A percentile compares a stretch with the other conserved stretches of the same genome.
phyloP scores from a whole-genome alignment of 2,888 invertebrate genomes.

The Copidosoma aretas region DNA sequence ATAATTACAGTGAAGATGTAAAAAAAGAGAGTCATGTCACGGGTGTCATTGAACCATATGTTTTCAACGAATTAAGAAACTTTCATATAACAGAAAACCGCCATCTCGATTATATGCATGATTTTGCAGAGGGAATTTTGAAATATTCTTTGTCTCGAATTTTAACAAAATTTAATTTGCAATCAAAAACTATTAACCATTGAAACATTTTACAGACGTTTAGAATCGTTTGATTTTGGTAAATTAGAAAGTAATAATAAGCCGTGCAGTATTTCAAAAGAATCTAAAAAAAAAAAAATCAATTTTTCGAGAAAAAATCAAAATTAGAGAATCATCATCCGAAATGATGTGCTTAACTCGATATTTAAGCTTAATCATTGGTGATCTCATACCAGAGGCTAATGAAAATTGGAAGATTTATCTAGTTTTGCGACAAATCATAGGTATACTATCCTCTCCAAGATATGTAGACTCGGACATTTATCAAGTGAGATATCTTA shows the following conservation, averaged over 20 bases:
- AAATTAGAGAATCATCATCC: slow-evolving; percentile 33
- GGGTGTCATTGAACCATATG: slow-evolving; percentile 33
- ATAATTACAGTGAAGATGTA: background rate
- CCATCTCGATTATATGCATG: slow-evolving; percentile 18
- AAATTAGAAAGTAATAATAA: slow-evolving; percentile 23
- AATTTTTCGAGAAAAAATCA: slow-evolving; percentile 5
- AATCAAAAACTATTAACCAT: slow-evolving; percentile 19
- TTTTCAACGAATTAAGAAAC: slow-evolving; percentile 27
- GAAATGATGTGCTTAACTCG: slow-evolving; percentile 31
- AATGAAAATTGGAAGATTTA: slow-evolving; percentile 9
- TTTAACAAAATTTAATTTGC: slow-evolving; percentile 17
- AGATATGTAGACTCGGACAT: background rate
- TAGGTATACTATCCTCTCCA: slow-evolving; percentile 3
- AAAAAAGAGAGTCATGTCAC: slow-evolving; percentile 27
- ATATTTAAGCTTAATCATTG: slow-evolving; percentile 35
- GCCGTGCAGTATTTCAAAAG: slow-evolving; percentile 16
- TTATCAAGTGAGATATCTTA: background rate
- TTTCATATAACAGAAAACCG: slow-evolving; percentile 37
- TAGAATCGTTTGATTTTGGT: slow-evolving; percentile 21
- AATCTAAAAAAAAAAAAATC: background rate
- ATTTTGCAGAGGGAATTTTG: slow-evolving; percentile 20
- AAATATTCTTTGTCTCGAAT: slow-evolving; percentile 16
- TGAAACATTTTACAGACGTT: slow-evolving; percentile 15
- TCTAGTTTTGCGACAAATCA: background rate
- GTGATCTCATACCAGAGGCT: background rate